Conservation (phyloP, 2,113 vertebrate species). For the Neolamprologus tretocephalus region DNA sequence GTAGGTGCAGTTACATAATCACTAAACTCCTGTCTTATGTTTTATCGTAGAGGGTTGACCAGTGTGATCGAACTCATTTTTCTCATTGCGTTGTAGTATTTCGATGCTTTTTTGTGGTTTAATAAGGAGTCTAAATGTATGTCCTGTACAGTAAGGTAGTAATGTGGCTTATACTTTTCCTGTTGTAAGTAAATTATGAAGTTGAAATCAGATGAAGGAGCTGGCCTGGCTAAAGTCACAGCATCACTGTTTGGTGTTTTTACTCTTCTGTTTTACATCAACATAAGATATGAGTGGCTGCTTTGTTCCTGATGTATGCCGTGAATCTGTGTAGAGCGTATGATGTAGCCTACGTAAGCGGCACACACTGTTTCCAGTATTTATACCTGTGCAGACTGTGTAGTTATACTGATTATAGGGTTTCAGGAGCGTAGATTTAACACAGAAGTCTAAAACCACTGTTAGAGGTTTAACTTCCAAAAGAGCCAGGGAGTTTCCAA, state of each 20-base stretch:
- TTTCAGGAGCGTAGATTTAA: neutral
- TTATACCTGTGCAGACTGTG: neutral
- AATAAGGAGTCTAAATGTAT: neutral
- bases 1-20: conserved; percentile 22
- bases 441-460: neutral
- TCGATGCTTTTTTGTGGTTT: neutral
- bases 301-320: neutral
- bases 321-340: neutral
- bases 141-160: neutral
- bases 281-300: neutral
- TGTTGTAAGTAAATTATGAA: neutral
- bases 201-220: neutral
- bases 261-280: neutral
- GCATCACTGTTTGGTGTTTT: neutral
- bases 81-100: neutral
- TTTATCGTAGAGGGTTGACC: neutral
- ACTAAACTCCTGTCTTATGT: neutral
- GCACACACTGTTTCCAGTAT: neutral
- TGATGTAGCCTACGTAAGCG: neutral
- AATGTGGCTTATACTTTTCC: neutral
- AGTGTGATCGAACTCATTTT: neutral
- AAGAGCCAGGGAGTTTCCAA: neutral
- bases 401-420: neutral
- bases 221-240: neutral
- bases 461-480: neutral